A percentile compares a stretch with the other conserved stretches of the same genome.
Evolutionary conservation across 2,888 invertebrate genomes (phyloP).

Genomic region (Parthenolecanium corni): DNA sequence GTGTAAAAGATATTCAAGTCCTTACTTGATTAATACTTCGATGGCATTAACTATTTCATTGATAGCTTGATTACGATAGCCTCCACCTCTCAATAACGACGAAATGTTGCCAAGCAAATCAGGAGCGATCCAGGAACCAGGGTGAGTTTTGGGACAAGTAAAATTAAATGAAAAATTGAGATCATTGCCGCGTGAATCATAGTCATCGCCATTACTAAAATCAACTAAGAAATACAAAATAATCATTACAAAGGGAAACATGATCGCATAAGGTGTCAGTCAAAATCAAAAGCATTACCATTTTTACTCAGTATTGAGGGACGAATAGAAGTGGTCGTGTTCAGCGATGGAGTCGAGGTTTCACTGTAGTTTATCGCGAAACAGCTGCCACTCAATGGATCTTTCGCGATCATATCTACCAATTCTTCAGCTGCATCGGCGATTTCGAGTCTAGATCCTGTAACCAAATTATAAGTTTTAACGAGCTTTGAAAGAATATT

Average conservation of each 20-base stretch:
- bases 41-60: neutral
- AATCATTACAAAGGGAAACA: too few relatives aligned
- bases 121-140: neutral
- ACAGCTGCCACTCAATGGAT: neutral
- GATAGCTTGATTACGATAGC: neutral
- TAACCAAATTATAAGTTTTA: neutral
- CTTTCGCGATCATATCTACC: neutral
- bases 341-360: neutral
- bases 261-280: too few relatives aligned
- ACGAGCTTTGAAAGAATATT: neutral
- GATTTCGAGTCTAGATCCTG: neutral
- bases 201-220: neutral
- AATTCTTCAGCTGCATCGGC: neutral
- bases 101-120: neutral
- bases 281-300: too few relatives aligned
- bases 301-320: neutral
- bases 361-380: neutral
- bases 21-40: neutral
- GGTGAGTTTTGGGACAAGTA: neutral
- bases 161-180: conserved; percentile 2
- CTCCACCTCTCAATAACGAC: neutral
- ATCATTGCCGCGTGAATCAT: neutral
- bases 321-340: neutral
- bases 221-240: neutral
- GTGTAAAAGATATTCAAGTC: too few relatives aligned